A percentile compares a stretch with the other conserved stretches of the same genome.
These are phyloP conservation scores for Lordiphosa fenestrarum DNA, from an alignment of 2,888 invertebrate genomes.

Conservation along the genomic window DNA sequence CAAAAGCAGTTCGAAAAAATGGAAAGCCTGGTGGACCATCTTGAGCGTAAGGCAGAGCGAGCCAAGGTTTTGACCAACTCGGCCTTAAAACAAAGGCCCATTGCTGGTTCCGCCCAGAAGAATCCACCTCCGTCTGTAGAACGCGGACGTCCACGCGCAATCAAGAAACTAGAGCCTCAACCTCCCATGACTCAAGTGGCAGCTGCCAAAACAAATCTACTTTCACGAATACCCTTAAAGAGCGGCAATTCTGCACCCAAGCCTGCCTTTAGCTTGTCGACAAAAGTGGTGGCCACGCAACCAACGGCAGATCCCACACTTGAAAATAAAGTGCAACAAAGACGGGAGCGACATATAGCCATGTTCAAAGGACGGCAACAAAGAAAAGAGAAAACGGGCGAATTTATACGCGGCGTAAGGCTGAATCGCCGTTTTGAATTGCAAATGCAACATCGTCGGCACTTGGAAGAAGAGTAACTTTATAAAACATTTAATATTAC, in stretches of 20 bases:
- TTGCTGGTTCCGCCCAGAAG: constrained; percentile 28
- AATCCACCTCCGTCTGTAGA: background rate
- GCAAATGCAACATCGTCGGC: constrained; percentile 85
- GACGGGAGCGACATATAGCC: constrained; percentile 73
- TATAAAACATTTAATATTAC: constrained; percentile 1
- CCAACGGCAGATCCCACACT: background rate
- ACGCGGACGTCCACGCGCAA: constrained; percentile 37
- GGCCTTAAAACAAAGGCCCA: constrained; percentile 35
- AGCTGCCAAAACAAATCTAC: background rate
- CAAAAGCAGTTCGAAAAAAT: constrained; percentile 84
- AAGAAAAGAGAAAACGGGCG: constrained; percentile 29
- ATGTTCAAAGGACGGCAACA: constrained; percentile 72
- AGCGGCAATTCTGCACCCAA: constrained; percentile 17
- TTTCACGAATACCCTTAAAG: constrained; percentile 19
- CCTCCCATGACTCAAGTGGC: constrained; percentile 1
- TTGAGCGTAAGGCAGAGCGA: constrained; percentile 80
- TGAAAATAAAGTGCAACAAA: constrained; percentile 46
- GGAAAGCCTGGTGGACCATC: constrained; percentile 85
- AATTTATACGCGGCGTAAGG: constrained; percentile 84
- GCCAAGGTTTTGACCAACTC: constrained; percentile 73
- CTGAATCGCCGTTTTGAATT: constrained; percentile 87
- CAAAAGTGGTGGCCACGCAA: constrained; percentile 30
- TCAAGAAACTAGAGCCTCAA: constrained; percentile 50
- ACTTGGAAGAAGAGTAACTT: constrained; percentile 35
- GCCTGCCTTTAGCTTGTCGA: constrained; percentile 55